A percentile compares a stretch with the other conserved stretches of the same genome.
These are phyloP conservation scores for Acipenser ruthenus DNA, from an alignment of 2,797 vertebrate genomes.

Conservation along the genomic window DNA sequence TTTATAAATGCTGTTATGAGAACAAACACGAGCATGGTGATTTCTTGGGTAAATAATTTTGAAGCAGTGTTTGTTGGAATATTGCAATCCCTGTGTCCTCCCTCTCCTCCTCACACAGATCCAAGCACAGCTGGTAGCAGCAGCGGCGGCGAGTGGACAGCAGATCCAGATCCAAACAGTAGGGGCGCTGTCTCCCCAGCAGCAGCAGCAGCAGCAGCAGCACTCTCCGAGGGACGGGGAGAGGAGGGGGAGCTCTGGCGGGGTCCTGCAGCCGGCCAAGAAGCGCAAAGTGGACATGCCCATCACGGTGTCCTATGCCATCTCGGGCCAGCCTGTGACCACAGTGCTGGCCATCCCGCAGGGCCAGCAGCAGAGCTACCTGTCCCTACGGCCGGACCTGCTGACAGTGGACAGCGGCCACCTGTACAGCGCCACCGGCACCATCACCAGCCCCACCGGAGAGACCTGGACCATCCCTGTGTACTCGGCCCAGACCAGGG, in stretches of 20 bases:
- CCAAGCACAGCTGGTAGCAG: conserved; percentile 87
- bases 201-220: conserved; percentile 72
- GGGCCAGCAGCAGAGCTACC: conserved; percentile 92
- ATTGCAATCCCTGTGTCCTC: not conserved
- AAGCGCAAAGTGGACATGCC: conserved; percentile 97
- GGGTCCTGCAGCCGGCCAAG: conserved; percentile 90
- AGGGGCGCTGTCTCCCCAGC: conserved; percentile 77
- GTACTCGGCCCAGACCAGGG: conserved; percentile 78
- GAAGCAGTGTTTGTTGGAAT: too few relatives aligned
- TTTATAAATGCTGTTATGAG: too few relatives aligned
- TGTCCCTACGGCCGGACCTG: conserved; percentile 89
- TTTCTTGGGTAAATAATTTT: too few relatives aligned
- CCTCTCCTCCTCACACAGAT: conserved; percentile 47
- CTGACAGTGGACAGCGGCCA: conserved; percentile 95
- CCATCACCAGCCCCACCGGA: conserved; percentile 92
- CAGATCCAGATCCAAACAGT: conserved; percentile 94
- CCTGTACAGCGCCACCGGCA: conserved; percentile 91
- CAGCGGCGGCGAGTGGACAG: conserved; percentile 75
- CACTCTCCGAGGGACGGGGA: conserved; percentile 83
- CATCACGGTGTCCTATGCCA: conserved; percentile 89
- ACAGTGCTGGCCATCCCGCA: conserved; percentile 91
- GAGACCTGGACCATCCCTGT: conserved; percentile 98
- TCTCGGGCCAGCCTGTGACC: conserved; percentile 90
- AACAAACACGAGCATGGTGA: too few relatives aligned
- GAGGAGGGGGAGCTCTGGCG: conserved; percentile 69